Evolutionary conservation across 2,113 vertebrate species (phyloP).

Genomic region (Typhlomys cinereus): DNA sequence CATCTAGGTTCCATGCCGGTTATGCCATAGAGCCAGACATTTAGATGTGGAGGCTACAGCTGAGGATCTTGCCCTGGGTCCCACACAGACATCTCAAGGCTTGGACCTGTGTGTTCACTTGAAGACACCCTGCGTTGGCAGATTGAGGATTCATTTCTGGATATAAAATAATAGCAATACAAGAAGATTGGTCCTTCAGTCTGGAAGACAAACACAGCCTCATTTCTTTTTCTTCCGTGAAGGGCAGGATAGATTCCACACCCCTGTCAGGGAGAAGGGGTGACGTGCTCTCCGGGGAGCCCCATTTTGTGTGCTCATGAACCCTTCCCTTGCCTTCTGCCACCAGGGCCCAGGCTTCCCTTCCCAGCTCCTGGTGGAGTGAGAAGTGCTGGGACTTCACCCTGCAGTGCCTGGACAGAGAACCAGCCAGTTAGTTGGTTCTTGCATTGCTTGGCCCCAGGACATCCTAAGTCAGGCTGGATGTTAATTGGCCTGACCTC

Average conservation of each 20-base stretch:
- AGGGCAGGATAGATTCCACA: background rate
- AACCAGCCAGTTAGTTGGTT: background rate
- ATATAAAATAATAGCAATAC: background rate
- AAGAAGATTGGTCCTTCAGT: background rate
- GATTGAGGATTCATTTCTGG: constrained; percentile 1
- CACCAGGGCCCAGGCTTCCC: background rate
- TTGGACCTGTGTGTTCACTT: background rate
- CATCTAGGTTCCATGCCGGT: background rate
- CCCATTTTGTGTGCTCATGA: background rate
- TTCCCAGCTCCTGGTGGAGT: background rate
- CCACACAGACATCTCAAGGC: background rate
- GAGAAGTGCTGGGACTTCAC: background rate
- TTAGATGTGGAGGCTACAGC: background rate
- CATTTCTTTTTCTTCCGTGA: background rate
- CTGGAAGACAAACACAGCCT: background rate
- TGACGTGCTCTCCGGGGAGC: background rate
- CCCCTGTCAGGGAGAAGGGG: background rate
- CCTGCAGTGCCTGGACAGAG: background rate
- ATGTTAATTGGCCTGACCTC: constrained; percentile 35
- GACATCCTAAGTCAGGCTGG: constrained; percentile 62
- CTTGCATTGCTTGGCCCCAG: constrained; percentile 56
- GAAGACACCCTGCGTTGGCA: background rate
- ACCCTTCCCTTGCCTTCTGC: background rate
- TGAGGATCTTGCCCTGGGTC: background rate
- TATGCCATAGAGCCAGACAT: background rate